Base-by-base conservation (phyloP, 2,797 vertebrate genomes). In the Notoglanidium macrostoma region DNA sequence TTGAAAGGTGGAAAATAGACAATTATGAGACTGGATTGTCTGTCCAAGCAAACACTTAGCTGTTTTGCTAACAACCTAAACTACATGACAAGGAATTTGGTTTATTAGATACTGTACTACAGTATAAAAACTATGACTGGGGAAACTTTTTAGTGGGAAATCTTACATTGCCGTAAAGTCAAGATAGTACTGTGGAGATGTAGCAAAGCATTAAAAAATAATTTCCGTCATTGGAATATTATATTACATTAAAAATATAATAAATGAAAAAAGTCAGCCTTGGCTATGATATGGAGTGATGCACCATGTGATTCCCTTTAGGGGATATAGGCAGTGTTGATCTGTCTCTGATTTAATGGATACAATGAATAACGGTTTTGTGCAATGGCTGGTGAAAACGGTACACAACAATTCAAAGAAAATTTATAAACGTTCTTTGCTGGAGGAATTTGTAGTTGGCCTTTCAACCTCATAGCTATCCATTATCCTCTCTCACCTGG, bases 361-460 rank as follows among this genome's bases (percentile, higher is more conserved):
- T 46, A 70, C 21, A 59, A 84, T 94, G 92, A 95, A 94, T 91
- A 84, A 57, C 26, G 17, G 0, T 55, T 92, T 93, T 95, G 94
- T 95, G 87, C 77, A 84, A 55, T 59, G 84, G 76, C 88, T 83
- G 87, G 32, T 65, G 81, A 89, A 63, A 86, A 68, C 83, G 35
- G 55, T n/a, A 63, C 87, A 88, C 91, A 94, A 91, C 19, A 79
- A 90, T 87, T 89, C 61, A 89, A 93, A 94, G 92, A 92, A 88
- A 93, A 87, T 94, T 88, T 88, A 90, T 87, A 92, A 92, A 93
- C 19, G 92, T 55, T 92, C 92, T 89, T 89, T 51, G 83, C 89
- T 76, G 35, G 32, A 91, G 89, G 91, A 91, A 91, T 93, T 88
- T 89, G 85, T 74, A 57, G 4, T 74, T 91, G 92, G 90, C 93